Percentiles rank a stretch among this genome's conserved stretches.
Conservation (phyloP, 2,113 vertebrate species). For the Riparia riparia region DNA sequence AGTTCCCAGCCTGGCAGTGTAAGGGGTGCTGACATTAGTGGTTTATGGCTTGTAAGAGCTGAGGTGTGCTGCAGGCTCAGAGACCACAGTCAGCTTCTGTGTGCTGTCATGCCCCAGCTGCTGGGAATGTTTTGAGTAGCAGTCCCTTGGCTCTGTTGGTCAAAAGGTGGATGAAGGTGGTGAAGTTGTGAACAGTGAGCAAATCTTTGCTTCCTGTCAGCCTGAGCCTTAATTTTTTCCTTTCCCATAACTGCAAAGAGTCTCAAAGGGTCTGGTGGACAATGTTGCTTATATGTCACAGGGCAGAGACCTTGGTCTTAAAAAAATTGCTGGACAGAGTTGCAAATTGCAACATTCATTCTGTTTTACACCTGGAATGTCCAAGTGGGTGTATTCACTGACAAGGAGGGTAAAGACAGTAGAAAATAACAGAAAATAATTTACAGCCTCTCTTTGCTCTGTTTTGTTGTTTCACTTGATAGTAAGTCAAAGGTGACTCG, state of each 20-base stretch:
- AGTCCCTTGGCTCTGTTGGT: constrained; percentile 37
- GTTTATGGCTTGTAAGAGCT: not conserved
- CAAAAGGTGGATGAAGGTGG: constrained; percentile 44
- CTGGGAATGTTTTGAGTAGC: constrained; percentile 17
- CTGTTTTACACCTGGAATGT: not conserved
- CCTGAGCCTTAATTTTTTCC: constrained; percentile 6
- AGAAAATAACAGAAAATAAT: constrained; percentile 20
- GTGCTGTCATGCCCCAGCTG: constrained; percentile 11
- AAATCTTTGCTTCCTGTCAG: constrained; percentile 33
- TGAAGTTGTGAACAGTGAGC: constrained; percentile 47
- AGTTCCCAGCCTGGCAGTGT: not conserved
- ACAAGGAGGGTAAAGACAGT: not conserved
- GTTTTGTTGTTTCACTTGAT: constrained; percentile 15
- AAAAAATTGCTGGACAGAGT: not conserved
- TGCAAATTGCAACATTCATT: constrained; percentile 30
- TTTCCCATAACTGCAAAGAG: not conserved
- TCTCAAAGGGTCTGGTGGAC: not conserved
- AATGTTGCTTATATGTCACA: not conserved
- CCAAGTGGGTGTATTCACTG: not conserved
- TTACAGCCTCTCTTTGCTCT: not conserved
- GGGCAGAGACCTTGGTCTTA: not conserved
- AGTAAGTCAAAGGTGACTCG: constrained; percentile 22
- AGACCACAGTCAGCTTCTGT: not conserved
- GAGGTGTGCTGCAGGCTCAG: not conserved
- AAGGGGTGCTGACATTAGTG: not conserved